phyloP scores from a whole-genome alignment of 2,113 vertebrate genomes.

The Pseudorectes ferrugineus region DNA sequence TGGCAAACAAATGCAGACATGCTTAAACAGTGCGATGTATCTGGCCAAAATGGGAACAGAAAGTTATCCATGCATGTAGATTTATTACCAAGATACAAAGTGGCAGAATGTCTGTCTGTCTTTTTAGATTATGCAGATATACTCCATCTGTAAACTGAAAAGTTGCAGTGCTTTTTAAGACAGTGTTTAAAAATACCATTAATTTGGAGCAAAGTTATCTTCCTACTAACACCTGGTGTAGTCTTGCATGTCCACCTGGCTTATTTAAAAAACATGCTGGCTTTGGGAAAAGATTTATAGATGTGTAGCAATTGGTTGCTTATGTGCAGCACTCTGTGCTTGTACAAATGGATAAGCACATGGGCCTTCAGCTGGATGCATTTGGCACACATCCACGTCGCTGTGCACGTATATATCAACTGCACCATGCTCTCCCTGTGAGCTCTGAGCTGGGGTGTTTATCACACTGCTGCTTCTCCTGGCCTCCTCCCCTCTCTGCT shows the following conservation, averaged over 20 bases:
- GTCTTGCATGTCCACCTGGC: neutral
- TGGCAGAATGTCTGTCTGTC: neutral
- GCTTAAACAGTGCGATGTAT: neutral
- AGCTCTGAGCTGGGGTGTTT: conserved; percentile 1
- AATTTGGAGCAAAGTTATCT: neutral
- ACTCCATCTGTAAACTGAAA: neutral
- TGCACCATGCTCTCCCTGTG: neutral
- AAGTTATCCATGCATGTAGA: neutral
- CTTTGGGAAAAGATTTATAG: neutral
- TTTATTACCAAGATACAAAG: neutral
- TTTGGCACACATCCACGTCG: neutral
- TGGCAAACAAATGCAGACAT: neutral
- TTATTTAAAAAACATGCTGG: neutral
- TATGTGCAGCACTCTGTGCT: neutral
- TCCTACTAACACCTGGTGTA: neutral
- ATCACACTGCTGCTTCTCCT: neutral
- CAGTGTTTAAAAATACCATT: neutral
- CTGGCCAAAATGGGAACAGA: neutral
- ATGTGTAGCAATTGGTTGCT: neutral
- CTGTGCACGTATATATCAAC: neutral
- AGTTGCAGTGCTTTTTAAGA: neutral
- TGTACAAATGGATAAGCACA: neutral
- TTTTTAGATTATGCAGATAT: neutral
- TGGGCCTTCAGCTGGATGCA: neutral
- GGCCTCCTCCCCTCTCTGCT: neutral